A percentile compares a stretch with the other conserved stretches of the same genome.
phyloP scores from a whole-genome alignment of 2,888 invertebrate species.

The Drosophila quinaria region DNA sequence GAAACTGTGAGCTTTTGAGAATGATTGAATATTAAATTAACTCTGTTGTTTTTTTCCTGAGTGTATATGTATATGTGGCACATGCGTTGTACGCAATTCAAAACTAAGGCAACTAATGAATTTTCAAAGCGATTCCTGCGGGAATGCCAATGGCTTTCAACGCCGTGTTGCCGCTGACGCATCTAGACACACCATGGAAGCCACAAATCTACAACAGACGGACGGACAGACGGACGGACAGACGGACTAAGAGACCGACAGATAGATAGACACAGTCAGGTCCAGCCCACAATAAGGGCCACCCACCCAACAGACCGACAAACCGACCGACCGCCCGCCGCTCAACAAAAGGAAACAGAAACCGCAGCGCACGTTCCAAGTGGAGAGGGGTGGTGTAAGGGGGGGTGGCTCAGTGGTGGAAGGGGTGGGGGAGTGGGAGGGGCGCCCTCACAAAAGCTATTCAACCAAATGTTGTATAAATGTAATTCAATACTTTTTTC shows the following conservation, averaged over 20 bases:
- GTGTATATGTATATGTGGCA: constrained; percentile 6
- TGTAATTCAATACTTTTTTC: constrained; percentile 81
- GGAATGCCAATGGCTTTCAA: constrained; percentile 63
- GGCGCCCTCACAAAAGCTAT: constrained; percentile 59
- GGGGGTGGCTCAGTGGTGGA: neutral
- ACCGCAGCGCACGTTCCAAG: constrained; percentile 59
- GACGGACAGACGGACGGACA: constrained; percentile 16
- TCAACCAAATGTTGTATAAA: constrained; percentile 79
- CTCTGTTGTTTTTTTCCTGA: neutral
- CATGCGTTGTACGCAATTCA: constrained; percentile 48
- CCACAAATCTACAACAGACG: constrained; percentile 53
- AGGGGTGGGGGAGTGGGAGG: neutral
- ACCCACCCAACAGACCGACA: constrained; percentile 10
- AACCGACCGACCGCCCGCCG: constrained; percentile 10
- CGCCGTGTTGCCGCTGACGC: constrained; percentile 29
- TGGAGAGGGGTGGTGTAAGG: neutral
- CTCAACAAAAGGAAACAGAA: constrained; percentile 73
- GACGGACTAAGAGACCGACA: constrained; percentile 28
- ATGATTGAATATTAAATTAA: too few species aligned
- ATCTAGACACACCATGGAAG: constrained; percentile 55
- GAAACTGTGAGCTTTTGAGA: too few species aligned
- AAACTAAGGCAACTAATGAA: constrained; percentile 78
- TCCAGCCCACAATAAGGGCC: constrained; percentile 46
- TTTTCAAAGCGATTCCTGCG: constrained; percentile 75
- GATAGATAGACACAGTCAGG: constrained; percentile 36